Base-by-base conservation (phyloP, 1,140 invertebrate species). In the Druon quercuslanigerum region DNA sequence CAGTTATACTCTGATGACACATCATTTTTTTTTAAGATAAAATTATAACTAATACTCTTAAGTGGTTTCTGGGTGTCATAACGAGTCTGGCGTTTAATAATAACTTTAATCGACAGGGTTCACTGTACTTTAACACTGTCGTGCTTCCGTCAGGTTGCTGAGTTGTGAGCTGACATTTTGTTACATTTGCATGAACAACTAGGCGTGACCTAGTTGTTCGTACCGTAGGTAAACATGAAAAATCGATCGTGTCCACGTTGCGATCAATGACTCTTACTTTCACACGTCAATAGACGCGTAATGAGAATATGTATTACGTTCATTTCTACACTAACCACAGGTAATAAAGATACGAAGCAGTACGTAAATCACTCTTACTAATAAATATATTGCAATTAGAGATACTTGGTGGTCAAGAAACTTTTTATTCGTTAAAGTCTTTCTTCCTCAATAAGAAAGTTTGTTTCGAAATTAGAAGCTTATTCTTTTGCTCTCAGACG, bases 141-240 rank as follows among this genome's bases (percentile, higher is more conserved):
- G 57, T 40, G 33, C 60, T 66, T 66, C 60, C 60, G 60, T 40
- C 60, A 66, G 60, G 60, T 66, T 20, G 46, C 0, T 33, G 60
- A 20, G 60, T 66, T 66, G 60, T 40, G 14, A 20, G 16, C 60
- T 66, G 33, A 66, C 16, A 66, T 66, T 66, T 66, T 66, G 25
- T 66, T 40, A 66, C 3, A 66, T 66, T 66, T 66, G 60, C 60
- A 66, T 66, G 25, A 40, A 66, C 57, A 33, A 40, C 57, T 66
- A 16, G 60, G 60, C 60, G 60, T 33, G 46, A 40, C 60, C 60
- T 66, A 66, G n/a, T n/a, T n/a, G n/a, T n/a, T n/a, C n/a, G n/a
- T n/a, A n/a, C n/a, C n/a, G n/a, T 33, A 40, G 60, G 60, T 66
- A 20, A 66, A 66, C 33, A 66, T 66, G 25, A 66, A 66, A 66